A percentile compares a stretch with the other conserved stretches of the same genome.
These are phyloP conservation scores for Sicus ferrugineus DNA, from an alignment of 2,888 invertebrate species.

Conservation along the genomic window DNA sequence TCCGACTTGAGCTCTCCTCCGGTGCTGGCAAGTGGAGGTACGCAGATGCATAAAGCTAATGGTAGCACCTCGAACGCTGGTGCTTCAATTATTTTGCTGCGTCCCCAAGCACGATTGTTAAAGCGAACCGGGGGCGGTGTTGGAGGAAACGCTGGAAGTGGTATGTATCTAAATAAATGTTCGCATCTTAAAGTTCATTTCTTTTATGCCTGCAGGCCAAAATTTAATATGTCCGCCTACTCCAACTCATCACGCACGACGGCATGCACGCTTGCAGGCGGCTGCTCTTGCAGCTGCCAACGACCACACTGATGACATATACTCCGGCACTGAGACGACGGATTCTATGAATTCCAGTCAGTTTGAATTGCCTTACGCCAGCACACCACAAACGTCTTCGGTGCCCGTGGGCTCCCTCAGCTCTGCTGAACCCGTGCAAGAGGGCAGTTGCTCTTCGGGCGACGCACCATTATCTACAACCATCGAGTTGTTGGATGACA, in stretches of 20 bases:
- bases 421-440: conserved; percentile 46
- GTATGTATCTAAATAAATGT: not conserved
- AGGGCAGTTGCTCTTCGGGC: conserved; percentile 54
- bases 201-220: conserved; percentile 1
- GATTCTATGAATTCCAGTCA: conserved; percentile 48
- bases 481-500: conserved; percentile 56
- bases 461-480: conserved; percentile 48
- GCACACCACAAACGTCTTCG: conserved; percentile 43
- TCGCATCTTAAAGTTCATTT: not conserved
- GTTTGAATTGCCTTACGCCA: conserved; percentile 49
- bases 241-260: conserved; percentile 84
- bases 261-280: conserved; percentile 64
- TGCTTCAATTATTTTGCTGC: conserved; percentile 41
- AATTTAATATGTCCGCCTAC: conserved; percentile 83
- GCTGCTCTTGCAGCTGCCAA: conserved; percentile 37
- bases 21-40: not conserved
- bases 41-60: conserved; percentile 23
- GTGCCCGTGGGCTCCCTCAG: conserved; percentile 40
- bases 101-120: conserved; percentile 73
- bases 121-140: conserved; percentile 66
- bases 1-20: conserved; percentile 43
- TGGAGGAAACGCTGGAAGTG: conserved; percentile 32
- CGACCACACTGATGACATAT: conserved; percentile 41
- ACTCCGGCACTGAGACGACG: conserved; percentile 35
- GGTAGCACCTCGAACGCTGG: conserved; percentile 29